These are phyloP conservation scores for Archips xylosteana DNA, from an alignment of 2,888 invertebrate species.

Conservation along the genomic window DNA sequence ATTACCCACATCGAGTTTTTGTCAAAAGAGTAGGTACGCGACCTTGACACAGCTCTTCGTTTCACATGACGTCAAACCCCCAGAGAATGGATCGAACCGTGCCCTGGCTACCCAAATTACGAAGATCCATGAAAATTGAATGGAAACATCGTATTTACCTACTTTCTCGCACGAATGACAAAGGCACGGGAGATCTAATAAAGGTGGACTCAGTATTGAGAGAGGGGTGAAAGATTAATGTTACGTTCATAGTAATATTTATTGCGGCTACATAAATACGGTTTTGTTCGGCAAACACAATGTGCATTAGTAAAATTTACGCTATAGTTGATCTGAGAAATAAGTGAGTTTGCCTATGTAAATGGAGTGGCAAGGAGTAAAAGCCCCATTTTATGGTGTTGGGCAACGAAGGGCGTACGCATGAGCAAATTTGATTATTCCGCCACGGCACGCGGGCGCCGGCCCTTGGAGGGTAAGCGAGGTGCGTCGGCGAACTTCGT, in stretches of 20 bases:
- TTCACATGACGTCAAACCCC: constrained; percentile 49
- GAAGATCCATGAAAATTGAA: constrained; percentile 39
- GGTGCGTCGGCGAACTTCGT: constrained; percentile 49
- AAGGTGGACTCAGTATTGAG: constrained; percentile 26
- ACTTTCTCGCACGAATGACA: constrained; percentile 13
- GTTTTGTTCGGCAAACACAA: constrained; percentile 13
- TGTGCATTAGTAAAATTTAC: background rate
- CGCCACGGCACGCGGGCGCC: constrained; percentile 52
- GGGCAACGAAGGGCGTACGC: constrained; percentile 49
- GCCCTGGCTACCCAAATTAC: constrained; percentile 38
- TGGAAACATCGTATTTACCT: constrained; percentile 37
- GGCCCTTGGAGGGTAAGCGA: constrained; percentile 10
- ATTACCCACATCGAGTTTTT: constrained; percentile 21
- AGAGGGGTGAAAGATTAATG: constrained; percentile 40
- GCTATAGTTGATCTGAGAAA: constrained; percentile 10
- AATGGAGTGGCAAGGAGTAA: constrained; percentile 18
- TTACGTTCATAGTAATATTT: constrained; percentile 30
- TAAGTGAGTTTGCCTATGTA: constrained; percentile 8
- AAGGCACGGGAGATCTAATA: constrained; percentile 36
- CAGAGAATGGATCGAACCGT: constrained; percentile 45
- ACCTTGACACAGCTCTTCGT: constrained; percentile 48
- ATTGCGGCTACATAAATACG: constrained; percentile 23
- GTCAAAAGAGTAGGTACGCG: constrained; percentile 24
- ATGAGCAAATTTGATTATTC: constrained; percentile 62
- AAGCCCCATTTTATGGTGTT: constrained; percentile 25